Conservation (phyloP, 1,140 invertebrate genomes). For the Luehdorfia chinensis region DNA sequence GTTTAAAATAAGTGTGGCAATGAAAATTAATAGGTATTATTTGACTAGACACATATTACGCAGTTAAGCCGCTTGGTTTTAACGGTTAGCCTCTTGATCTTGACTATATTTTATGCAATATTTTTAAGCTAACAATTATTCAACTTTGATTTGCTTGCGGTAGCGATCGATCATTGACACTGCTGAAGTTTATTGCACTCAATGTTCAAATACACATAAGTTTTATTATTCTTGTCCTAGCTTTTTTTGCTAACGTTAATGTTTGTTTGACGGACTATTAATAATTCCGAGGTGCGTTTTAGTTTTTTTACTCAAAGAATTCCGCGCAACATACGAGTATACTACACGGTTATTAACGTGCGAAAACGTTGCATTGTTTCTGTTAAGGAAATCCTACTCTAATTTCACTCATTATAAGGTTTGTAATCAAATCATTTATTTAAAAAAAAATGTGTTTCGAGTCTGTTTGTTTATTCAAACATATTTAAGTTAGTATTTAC, state of each 20-base stretch:
- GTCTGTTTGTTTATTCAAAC: too few species aligned
- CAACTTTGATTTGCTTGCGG: constrained; percentile 37
- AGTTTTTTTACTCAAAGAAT: constrained; percentile 7
- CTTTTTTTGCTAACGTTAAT: constrained; percentile 20
- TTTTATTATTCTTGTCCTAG: constrained; percentile 31
- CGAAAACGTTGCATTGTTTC: neutral
- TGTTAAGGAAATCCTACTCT: neutral
- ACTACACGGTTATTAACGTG: neutral
- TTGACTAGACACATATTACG: too few species aligned
- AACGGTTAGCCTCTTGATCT: constrained; percentile 42
- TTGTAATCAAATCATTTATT: too few species aligned
- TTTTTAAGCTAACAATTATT: constrained; percentile 58
- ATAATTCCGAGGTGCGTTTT: neutral
- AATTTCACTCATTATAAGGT: too few species aligned
- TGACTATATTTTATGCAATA: constrained; percentile 48
- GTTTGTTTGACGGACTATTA: constrained; percentile 9
- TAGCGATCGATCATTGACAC: constrained; percentile 45
- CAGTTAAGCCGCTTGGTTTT: too few species aligned
- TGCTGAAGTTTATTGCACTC: constrained; percentile 50
- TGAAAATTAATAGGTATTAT: too few species aligned
- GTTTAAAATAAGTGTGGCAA: too few species aligned
- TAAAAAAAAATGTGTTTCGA: too few species aligned
- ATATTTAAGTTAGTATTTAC: too few species aligned
- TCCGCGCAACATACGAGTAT: neutral
- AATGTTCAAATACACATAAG: constrained; percentile 19